Base-by-base conservation (phyloP, 2,888 invertebrate species). In the Oxyscelio sp. region DNA sequence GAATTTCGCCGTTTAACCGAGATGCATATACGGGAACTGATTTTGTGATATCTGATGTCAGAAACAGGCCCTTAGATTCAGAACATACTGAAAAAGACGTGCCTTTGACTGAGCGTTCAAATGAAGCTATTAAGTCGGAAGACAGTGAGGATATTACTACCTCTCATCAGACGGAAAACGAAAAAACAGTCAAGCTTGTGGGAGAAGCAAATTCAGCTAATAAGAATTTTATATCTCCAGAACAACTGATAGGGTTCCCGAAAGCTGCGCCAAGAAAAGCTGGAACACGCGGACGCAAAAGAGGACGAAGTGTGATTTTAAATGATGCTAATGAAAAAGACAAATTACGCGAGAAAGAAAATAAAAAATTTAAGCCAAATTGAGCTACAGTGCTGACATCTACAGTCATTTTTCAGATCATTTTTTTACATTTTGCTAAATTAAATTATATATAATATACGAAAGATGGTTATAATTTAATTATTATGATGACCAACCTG, bases 401-500 rank as follows among this genome's bases (percentile, higher is more conserved):
- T n/a, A n/a, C n/a, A n/a, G n/a, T n/a, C n/a, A n/a, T n/a, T n/a
- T n/a, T n/a, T n/a, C n/a, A n/a, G n/a, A n/a, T n/a, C n/a, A n/a
- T n/a, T n/a, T n/a, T n/a, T n/a, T n/a, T n/a, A n/a, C n/a, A n/a
- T n/a, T n/a, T n/a, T n/a, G n/a, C n/a, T n/a, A n/a, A n/a, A n/a
- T n/a, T n/a, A n/a, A n/a, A n/a, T n/a, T n/a, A n/a, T n/a, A n/a
- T n/a, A n/a, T n/a, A n/a, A n/a, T n/a, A n/a, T n/a, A n/a, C n/a
- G n/a, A n/a, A n/a, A n/a, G n/a, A n/a, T n/a, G n/a, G n/a, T n/a
- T n/a, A n/a, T n/a, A n/a, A n/a, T n/a, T n/a, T n/a, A 27, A 27
- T 27, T 5, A 27, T 27, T 27, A 5, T 34, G 34, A 34, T 34
- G 4, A 34, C 11, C 6, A 43, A 96, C 97, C 96, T 97, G 96